Evolutionary conservation across 1,140 invertebrate genomes (phyloP).

Genomic region (Microplitis mediator): DNA sequence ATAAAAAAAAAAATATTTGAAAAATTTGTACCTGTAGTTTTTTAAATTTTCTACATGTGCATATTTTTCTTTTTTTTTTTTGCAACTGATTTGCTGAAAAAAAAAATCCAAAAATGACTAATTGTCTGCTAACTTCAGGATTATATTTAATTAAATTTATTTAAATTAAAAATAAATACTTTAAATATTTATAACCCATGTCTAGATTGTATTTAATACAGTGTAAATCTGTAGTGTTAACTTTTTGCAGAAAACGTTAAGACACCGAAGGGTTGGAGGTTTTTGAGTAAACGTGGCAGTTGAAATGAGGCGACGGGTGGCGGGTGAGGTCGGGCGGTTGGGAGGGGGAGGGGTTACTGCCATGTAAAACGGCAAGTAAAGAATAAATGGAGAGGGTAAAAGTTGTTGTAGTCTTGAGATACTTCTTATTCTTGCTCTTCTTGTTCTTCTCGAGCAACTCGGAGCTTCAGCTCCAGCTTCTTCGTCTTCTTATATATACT

Average conservation of each 20-base stretch:
- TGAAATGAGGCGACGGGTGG: not conserved
- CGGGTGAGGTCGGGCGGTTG: too few species aligned
- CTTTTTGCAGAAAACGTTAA: not conserved
- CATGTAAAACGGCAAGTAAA: slow-evolving; percentile 11
- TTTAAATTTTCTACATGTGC: too few species aligned
- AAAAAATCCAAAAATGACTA: too few species aligned
- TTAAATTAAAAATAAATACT: not conserved
- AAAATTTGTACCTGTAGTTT: too few species aligned
- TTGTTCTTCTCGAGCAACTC: not conserved
- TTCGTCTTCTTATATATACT: slow-evolving; percentile 3
- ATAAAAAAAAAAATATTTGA: too few species aligned
- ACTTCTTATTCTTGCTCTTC: slow-evolving; percentile 11
- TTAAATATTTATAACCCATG: not conserved
- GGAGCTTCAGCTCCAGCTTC: not conserved
- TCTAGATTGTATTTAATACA: not conserved
- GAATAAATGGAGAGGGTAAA: not conserved
- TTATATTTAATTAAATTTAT: too few species aligned
- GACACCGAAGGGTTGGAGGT: slow-evolving; percentile 1
- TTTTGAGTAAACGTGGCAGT: slow-evolving; percentile 11
- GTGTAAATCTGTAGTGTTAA: slow-evolving; percentile 8
- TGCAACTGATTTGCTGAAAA: too few species aligned
- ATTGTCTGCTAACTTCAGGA: too few species aligned
- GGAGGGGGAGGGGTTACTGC: not conserved
- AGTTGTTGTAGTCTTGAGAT: slow-evolving; percentile 6
- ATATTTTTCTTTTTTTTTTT: too few species aligned